Evolutionary conservation across 2,888 invertebrate species (phyloP).

Genomic region (Nebria brevicollis): DNA sequence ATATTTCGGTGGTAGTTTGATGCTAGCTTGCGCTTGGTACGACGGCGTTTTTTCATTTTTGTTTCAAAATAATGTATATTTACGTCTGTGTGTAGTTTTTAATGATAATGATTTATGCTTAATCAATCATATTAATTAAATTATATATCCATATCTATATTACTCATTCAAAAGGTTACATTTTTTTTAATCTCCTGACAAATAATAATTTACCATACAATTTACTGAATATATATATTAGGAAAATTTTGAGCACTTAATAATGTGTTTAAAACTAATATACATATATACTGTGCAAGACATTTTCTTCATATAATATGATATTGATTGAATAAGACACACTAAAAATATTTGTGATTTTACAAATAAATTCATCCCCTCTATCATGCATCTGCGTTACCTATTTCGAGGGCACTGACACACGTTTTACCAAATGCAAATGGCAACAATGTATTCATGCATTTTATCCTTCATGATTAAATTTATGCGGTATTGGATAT

Average conservation of each 20-base stretch:
- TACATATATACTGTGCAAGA: not conserved
- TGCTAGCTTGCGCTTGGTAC: conserved; percentile 42
- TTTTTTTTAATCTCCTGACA: not conserved
- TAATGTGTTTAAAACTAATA: not conserved
- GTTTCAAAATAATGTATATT: not conserved
- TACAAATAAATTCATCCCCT: conserved; percentile 6
- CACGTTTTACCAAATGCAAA: conserved; percentile 34
- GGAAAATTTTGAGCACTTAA: not conserved
- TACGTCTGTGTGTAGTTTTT: not conserved
- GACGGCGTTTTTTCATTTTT: conserved; percentile 40
- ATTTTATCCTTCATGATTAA: conserved; percentile 8
- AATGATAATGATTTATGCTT: not conserved
- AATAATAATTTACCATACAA: not conserved
- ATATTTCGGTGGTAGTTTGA: conserved; percentile 39
- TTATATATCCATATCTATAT: not conserved
- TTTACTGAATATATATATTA: no score
- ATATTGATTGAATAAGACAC: not conserved
- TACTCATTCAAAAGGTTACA: not conserved
- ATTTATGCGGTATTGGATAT: not conserved
- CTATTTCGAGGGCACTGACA: conserved; percentile 40
- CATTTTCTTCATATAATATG: not conserved
- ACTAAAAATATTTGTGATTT: conserved; percentile 3
- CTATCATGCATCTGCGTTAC: conserved; percentile 11
- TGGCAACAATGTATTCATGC: conserved; percentile 26
- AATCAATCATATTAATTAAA: not conserved